phyloP scores from a whole-genome alignment of 2,113 vertebrate genomes.

The Arvicanthis niloticus region DNA sequence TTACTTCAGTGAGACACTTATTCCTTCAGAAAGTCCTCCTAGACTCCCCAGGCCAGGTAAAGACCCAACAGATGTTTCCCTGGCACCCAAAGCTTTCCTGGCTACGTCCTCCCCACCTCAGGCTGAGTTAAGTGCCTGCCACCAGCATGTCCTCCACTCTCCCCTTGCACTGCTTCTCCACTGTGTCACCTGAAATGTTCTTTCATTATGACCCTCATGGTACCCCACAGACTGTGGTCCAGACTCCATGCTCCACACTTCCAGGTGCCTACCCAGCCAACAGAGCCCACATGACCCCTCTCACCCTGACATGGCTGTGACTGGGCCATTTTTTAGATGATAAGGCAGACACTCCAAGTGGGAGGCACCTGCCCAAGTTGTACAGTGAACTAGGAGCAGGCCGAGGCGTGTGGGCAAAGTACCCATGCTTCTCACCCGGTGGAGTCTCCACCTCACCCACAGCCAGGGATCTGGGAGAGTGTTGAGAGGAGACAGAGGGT shows the following conservation, averaged over 20 bases:
- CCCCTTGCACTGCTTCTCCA: neutral
- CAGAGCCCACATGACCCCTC: neutral
- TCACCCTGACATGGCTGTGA: neutral
- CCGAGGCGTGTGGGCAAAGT: neutral
- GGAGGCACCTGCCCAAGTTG: neutral
- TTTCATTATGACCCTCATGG: neutral
- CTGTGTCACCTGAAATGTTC: neutral
- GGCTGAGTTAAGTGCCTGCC: accelerated
- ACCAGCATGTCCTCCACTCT: neutral
- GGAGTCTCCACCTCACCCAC: neutral
- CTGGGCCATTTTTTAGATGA: neutral
- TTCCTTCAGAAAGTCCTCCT: constrained; percentile 35
- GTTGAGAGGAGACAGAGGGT: neutral
- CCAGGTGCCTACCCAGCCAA: neutral
- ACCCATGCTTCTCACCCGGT: neutral
- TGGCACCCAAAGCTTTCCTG: accelerated
- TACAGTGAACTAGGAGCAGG: accelerated
- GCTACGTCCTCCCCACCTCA: neutral
- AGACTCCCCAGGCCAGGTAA: neutral
- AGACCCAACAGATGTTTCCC: neutral
- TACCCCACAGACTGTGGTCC: neutral
- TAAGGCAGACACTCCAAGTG: neutral
- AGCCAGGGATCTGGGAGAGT: neutral
- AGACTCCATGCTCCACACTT: neutral
- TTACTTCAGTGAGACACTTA: neutral